Evolutionary conservation across 2,888 invertebrate genomes (phyloP), one percentile per base, ranked within the genome.

Genomic region (Ochropacha duplaris): DNA sequence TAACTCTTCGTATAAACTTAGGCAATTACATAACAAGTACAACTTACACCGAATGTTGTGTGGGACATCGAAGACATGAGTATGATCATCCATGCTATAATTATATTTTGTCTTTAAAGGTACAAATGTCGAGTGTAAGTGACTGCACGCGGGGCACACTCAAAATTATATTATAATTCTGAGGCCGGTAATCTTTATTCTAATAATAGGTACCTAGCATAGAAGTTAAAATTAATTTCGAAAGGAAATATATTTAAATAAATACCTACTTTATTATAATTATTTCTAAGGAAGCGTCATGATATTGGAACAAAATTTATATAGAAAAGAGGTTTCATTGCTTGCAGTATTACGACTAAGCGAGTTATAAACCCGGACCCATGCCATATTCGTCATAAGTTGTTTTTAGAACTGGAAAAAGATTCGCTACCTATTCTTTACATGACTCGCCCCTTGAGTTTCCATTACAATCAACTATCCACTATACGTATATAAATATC

Each of bases 1-100:
- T 81, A 87, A 88, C 84, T 87, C 78, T 79, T 87, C 82, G 82
- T 87, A 88, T 83, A 87, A 90, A 89, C 90, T 90, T 91, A 91
- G 89, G 90, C 90, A 84, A 86, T 52, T 88, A 88, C 86, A 90
- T 90, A 90, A 87, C 82, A 84, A 81, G 83, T 89, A 88, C 71
- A 86, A 83, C 84, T 89, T 88, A 88, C 76, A 87, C 79, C 79
- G 71, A 84, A 77, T 72, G 73, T 74, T 75, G 79, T 75, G 31
- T 62, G 64, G 59, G 44, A 44, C 44, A 44, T 44, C 19, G 44
- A 63, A 72, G 61, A 68, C 59, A 24, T 57, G 26, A 24, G 22
- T 49, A 54, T 24, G 65, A 68, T 60, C 67, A 64, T 66, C 52
- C 52, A 54, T 58, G 65, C 59, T 57, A 66, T 68, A 74, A 66